phyloP scores from a whole-genome alignment of 2,113 vertebrate species.

The Leiothrix lutea region DNA sequence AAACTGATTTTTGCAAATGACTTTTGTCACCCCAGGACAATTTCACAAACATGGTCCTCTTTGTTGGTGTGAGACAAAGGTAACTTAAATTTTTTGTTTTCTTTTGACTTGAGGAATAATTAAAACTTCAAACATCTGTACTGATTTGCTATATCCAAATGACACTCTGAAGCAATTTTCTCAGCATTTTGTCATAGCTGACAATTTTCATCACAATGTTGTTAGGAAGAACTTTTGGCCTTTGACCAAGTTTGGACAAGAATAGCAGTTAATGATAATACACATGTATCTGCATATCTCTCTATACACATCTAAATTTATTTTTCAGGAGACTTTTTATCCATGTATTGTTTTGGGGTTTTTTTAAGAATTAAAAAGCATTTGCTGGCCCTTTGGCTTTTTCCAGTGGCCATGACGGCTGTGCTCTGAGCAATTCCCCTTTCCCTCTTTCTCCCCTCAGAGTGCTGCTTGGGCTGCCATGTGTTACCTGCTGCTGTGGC shows the following conservation, averaged over 20 bases:
- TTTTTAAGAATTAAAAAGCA: not conserved
- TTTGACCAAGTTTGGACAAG: not conserved
- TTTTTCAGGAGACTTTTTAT: not conserved
- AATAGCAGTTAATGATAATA: not conserved
- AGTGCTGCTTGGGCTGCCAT: accelerated
- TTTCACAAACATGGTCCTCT: not conserved
- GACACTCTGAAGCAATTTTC: not conserved
- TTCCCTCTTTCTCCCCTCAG: accelerated
- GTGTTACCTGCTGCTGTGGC: not conserved
- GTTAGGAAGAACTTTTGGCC: not conserved
- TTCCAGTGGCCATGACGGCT: accelerated
- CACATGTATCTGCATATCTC: not conserved
- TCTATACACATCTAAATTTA: not conserved
- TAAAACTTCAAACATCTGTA: not conserved
- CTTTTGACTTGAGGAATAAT: not conserved
- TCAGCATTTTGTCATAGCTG: not conserved
- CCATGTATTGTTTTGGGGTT: not conserved
- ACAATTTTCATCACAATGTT: not conserved
- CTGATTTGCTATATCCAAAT: not conserved
- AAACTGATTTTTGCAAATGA: not conserved
- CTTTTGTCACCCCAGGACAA: not conserved
- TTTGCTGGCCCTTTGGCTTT: not conserved
- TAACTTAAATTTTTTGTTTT: not conserved
- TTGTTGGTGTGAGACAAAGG: not conserved
- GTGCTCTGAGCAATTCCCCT: not conserved